Evolutionary conservation across 2,113 vertebrate genomes (phyloP).

Genomic region (Dascyllus trimaculatus): DNA sequence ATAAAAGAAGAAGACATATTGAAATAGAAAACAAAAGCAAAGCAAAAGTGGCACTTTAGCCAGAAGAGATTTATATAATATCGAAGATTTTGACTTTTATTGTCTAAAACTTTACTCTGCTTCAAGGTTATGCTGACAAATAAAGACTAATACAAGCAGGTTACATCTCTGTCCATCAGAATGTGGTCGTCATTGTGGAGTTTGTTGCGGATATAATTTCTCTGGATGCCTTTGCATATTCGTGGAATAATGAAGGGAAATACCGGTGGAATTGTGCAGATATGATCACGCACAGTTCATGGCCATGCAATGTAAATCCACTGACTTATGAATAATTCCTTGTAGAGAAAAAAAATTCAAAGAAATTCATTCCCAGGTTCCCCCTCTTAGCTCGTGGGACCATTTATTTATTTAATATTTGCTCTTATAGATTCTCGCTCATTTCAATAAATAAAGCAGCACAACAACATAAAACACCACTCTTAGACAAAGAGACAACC

Average conservation of each 20-base stretch:
- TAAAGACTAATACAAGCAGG: too few relatives aligned
- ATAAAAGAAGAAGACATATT: not conserved
- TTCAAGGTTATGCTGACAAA: too few relatives aligned
- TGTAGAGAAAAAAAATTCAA: not conserved
- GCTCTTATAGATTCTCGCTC: constrained; percentile 2
- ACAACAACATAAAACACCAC: not conserved
- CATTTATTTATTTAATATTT: constrained; percentile 18
- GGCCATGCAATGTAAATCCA: constrained; percentile 1
- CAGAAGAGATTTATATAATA: too few relatives aligned
- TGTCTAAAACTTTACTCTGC: not conserved
- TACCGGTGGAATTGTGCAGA: not conserved
- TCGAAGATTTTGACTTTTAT: not conserved
- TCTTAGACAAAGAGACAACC: not conserved
- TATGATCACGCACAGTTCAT: constrained; percentile 1
- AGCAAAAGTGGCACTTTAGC: not conserved
- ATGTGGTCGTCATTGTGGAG: not conserved
- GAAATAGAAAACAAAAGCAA: not conserved
- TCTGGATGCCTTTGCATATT: not conserved
- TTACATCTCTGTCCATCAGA: too few relatives aligned
- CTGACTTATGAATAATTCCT: not conserved
- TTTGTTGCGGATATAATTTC: not conserved
- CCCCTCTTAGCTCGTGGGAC: not conserved
- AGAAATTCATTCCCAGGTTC: not conserved
- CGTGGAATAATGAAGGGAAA: not conserved
- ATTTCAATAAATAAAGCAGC: not conserved